phyloP scores from a whole-genome alignment of 1,140 invertebrate species.

The Armadillidium nasatum region DNA sequence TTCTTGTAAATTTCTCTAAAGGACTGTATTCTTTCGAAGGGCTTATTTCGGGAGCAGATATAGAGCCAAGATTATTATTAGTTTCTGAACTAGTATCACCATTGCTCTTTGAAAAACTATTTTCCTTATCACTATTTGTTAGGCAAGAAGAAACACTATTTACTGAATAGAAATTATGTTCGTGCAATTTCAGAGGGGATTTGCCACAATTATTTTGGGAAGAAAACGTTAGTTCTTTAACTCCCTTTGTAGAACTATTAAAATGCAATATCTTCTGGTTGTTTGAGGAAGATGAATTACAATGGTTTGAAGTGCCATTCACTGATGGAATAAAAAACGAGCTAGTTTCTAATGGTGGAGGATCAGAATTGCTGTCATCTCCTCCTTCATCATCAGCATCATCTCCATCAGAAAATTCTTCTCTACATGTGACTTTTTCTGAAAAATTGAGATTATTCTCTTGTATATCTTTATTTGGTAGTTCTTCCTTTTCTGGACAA shows the following conservation, averaged over 20 bases:
- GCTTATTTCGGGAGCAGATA: constrained; percentile 44
- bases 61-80: constrained; percentile 43
- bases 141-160: neutral
- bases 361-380: constrained; percentile 39
- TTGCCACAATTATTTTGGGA: neutral
- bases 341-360: neutral
- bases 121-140: neutral
- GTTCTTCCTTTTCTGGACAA: constrained; percentile 29
- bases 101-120: neutral
- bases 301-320: neutral
- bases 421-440: constrained; percentile 32
- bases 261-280: neutral
- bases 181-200: neutral
- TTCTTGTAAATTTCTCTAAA: constrained; percentile 40
- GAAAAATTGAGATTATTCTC: constrained; percentile 35
- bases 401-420: constrained; percentile 25
- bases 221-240: neutral
- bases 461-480: constrained; percentile 31
- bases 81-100: neutral
- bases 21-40: constrained; percentile 41
- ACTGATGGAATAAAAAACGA: neutral
- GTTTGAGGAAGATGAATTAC: neutral
- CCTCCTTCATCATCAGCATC: constrained; percentile 40
- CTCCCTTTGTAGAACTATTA: neutral
- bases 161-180: neutral